Conservation (phyloP, 1,140 invertebrate species). For the Zeugodacus cucurbitae region DNA sequence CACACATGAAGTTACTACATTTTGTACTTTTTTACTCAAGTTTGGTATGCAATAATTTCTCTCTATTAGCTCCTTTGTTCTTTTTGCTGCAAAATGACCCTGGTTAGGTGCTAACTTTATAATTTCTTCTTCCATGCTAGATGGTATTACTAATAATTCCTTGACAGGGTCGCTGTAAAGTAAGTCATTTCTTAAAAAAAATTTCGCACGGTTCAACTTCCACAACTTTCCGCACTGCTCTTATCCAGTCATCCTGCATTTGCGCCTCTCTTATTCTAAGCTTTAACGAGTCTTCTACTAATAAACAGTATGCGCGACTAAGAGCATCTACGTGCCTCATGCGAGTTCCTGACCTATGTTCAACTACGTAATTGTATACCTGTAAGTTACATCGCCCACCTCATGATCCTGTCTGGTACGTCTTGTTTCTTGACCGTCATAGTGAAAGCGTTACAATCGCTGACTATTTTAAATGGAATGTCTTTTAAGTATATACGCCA, state of each 20-base stretch:
- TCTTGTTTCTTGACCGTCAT: not conserved
- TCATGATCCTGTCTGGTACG: not conserved
- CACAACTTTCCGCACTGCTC: too few relatives aligned
- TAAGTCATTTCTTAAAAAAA: not conserved
- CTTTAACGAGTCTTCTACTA: not conserved
- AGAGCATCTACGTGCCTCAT: not conserved
- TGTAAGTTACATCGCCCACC: not conserved
- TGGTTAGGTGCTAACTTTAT: constrained; percentile 3
- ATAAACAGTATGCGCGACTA: not conserved
- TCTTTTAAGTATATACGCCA: not conserved
- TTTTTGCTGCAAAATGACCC: not conserved
- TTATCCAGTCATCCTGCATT: too few relatives aligned
- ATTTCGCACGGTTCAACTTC: not conserved
- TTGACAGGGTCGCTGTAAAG: not conserved
- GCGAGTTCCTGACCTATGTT: not conserved
- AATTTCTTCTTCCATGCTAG: not conserved
- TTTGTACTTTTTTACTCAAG: too few relatives aligned
- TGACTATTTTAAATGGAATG: not conserved
- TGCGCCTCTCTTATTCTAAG: not conserved
- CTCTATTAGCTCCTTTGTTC: not conserved
- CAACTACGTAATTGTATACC: not conserved
- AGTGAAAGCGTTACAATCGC: not conserved
- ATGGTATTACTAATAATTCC: not conserved
- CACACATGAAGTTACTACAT: too few relatives aligned
- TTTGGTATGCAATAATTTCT: not conserved